Evolutionary conservation across 2,113 vertebrate genomes (phyloP).

Genomic region (Ornithorhynchus anatinus): DNA sequence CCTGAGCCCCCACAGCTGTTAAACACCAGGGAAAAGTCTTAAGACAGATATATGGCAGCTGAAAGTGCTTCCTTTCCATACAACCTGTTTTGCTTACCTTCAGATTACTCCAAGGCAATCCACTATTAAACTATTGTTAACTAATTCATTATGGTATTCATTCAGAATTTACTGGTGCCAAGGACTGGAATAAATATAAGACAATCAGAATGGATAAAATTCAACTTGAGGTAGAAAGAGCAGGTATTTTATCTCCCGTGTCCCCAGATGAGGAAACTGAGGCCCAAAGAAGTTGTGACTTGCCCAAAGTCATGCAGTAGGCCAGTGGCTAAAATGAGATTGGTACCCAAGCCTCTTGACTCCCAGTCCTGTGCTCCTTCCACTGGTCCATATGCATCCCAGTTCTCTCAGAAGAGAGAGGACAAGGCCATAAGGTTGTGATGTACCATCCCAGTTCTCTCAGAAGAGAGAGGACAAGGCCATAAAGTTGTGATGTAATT

Average conservation of each 20-base stretch:
- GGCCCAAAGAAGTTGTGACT: too few relatives aligned
- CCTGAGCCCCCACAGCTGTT: background rate
- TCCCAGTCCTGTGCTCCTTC: accelerated
- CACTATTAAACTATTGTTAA: too few relatives aligned
- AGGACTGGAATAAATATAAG: too few relatives aligned
- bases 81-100: background rate
- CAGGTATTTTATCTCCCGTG: too few relatives aligned
- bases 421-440: background rate
- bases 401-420: background rate
- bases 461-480: background rate
- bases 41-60: background rate
- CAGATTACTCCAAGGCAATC: background rate
- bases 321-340: too few relatives aligned
- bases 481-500: background rate
- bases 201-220: too few relatives aligned
- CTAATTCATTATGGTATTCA: too few relatives aligned
- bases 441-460: background rate
- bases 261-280: too few relatives aligned
- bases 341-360: too few relatives aligned
- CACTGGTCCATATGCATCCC: background rate
- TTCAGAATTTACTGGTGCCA: too few relatives aligned
- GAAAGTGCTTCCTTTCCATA: background rate
- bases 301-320: too few relatives aligned
- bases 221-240: too few relatives aligned
- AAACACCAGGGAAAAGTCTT: background rate